Base-by-base conservation (phyloP, 1,140 invertebrate species). In the Penaeus chinensis region DNA sequence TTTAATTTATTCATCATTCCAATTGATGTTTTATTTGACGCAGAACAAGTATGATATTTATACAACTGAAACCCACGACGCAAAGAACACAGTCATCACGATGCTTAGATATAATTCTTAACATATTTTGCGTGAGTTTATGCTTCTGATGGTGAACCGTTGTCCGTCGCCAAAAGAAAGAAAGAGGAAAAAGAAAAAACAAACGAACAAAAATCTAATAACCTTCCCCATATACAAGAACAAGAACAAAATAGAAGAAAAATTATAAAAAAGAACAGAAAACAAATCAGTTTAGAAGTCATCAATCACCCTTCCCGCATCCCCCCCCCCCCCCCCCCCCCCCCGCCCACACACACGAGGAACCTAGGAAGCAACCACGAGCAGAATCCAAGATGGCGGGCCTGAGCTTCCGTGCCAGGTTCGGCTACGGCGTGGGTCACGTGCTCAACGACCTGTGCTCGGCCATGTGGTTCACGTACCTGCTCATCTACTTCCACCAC, bases 391-490 rank as follows among this genome's bases (percentile, higher is more conserved):
- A 0, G 11, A 89, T 87, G 85, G 65, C 81, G 20, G 37, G n/a
- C 2, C 24, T 84, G 18, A 60, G 71, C 13, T 13, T 71, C 0
- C 79, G 78, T 3, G 63, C 71, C n/a, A 92, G 91, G 81, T 69
- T 94, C 27, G 90, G 92, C 0, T 94, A 92, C 91, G 94, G 95
- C 76, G 93, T 96, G 90, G 97, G 96, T 0, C 98, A 99, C 93
- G 95, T 99, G 60, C 93, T 98, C 47, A 99, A 99, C 92, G 98
- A 99, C 93, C 94, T 99, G 11, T 98, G 97, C 93, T 97, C 98
- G 62, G 97, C 97, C 77, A 96, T 99, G 94, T 99, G 98, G 98
- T 99, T 99, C 92, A 97, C 97, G 0, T 99, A 99, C 93, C 93
- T 98, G n/a, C 93, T 99, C 90, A 95, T 99, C 27, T 99, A 95